Conservation (phyloP, 2,797 vertebrate species). For the Staurois parvus region DNA sequence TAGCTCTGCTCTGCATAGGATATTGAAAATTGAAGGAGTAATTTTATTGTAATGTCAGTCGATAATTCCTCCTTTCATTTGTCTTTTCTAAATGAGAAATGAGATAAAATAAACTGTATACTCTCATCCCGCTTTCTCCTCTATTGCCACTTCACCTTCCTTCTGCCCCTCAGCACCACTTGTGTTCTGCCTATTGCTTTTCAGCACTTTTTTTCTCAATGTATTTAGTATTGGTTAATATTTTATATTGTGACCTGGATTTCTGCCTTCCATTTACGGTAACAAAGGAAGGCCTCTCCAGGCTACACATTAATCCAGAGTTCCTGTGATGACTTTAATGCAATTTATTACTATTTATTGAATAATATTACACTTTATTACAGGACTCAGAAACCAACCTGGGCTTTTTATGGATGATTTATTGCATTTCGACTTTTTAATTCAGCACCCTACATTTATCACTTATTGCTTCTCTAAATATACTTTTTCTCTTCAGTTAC, state of each 20-base stretch:
- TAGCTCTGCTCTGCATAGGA: background rate
- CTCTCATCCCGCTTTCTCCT: background rate
- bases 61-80: background rate
- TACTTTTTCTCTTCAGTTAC: conserved; percentile 11
- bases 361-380: conserved; percentile 29
- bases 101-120: background rate
- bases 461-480: conserved; percentile 4
- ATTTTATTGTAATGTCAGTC: background rate
- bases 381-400: background rate
- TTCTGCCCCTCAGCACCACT: background rate
- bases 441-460: conserved; percentile 11
- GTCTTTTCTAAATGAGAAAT: background rate
- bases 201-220: conserved; percentile 17
- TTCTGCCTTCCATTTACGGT: conserved; percentile 2
- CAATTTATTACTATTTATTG: conserved; percentile 21
- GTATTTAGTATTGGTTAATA: conserved; percentile 36
- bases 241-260: conserved; percentile 21
- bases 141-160: background rate
- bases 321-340: conserved; percentile 21
- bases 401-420: conserved; percentile 28
- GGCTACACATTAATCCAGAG: conserved; percentile 26
- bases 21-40: background rate
- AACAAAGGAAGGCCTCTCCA: conserved; percentile 35
- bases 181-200: background rate
- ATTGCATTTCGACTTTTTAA: conserved; percentile 16